Evolutionary conservation across 2,113 vertebrate genomes (phyloP).

Genomic region (Sturnira hondurensis): DNA sequence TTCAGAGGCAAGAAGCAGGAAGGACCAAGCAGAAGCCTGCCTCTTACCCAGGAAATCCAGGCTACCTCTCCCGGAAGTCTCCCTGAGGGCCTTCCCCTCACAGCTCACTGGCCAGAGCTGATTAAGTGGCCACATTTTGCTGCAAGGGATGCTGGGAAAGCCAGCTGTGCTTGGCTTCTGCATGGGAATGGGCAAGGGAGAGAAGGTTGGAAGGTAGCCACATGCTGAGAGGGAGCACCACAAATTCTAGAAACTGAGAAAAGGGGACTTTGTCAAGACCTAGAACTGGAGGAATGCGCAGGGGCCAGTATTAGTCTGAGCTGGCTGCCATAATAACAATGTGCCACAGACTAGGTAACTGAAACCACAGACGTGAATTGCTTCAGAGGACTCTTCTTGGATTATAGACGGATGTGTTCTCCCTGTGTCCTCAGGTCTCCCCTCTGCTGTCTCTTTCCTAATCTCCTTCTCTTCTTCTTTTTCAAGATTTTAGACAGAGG

Average conservation of each 20-base stretch:
- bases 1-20: background rate
- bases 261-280: background rate
- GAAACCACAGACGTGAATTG: no score
- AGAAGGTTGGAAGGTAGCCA: background rate
- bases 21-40: background rate
- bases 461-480: background rate
- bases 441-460: background rate
- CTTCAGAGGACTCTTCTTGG: background rate
- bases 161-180: no score
- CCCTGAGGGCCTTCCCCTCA: background rate
- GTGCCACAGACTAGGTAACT: no score
- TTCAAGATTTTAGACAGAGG: no score
- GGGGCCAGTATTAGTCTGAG: no score
- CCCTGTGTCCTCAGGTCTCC: background rate
- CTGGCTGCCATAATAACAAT: no score
- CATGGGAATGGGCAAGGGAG: background rate
- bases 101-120: background rate
- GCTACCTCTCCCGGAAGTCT: background rate
- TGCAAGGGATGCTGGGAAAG: background rate
- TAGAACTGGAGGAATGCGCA: no score
- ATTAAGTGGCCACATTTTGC: background rate
- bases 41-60: background rate
- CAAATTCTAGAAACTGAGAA: background rate
- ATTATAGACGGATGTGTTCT: background rate
- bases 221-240: background rate